Percentiles rank a stretch among this genome's conserved stretches.
Evolutionary conservation across 2,113 vertebrate genomes (phyloP).

Genomic region (Gymnobelideus leadbeateri): DNA sequence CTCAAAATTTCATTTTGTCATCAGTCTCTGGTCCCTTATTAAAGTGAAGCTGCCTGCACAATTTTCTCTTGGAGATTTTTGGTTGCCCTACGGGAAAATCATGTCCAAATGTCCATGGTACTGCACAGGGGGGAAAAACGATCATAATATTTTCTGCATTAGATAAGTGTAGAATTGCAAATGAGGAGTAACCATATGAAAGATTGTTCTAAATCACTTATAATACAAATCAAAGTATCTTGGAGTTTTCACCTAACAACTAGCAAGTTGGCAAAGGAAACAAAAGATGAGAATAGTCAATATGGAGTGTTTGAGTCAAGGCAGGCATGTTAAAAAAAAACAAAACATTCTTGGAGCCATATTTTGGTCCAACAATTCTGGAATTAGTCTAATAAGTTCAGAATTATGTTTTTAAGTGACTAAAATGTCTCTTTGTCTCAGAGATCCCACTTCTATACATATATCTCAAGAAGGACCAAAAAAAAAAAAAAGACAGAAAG

Average conservation of each 20-base stretch:
- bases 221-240: background rate
- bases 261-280: background rate
- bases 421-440: background rate
- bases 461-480: background rate
- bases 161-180: background rate
- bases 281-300: background rate
- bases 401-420: background rate
- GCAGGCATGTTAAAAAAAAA: background rate
- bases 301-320: background rate
- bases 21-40: background rate
- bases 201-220: background rate
- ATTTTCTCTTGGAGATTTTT: background rate
- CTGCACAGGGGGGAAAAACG: background rate
- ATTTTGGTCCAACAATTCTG: background rate
- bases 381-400: background rate
- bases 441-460: background rate
- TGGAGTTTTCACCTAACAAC: background rate
- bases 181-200: background rate
- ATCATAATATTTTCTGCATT: background rate
- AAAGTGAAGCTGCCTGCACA: background rate
- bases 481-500: background rate
- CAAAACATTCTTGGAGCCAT: background rate
- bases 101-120: background rate
- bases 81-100: background rate
- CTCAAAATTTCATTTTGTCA: background rate